These are phyloP conservation scores for Sminthurides aquaticus DNA, from an alignment of 2,888 invertebrate genomes.

Conservation along the genomic window DNA sequence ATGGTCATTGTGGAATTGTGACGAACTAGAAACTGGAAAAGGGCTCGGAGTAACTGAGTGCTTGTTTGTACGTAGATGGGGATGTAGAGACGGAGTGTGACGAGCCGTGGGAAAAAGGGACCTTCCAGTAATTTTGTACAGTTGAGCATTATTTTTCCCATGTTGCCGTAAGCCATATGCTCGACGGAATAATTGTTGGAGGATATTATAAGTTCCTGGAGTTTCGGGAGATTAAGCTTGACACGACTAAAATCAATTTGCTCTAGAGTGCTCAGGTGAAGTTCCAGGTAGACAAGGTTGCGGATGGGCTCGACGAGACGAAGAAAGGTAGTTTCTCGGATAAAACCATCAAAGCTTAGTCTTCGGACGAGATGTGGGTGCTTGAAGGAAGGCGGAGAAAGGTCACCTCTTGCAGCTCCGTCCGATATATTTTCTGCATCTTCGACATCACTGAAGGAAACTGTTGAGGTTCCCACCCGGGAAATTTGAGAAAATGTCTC, in stretches of 20 bases:
- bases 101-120: constrained; percentile 15
- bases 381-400: constrained; percentile 8
- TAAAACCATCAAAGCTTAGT: constrained; percentile 17
- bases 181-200: constrained; percentile 15
- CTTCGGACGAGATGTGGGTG: constrained; percentile 15
- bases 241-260: constrained; percentile 10
- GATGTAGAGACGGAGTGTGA: constrained; percentile 18
- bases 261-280: constrained; percentile 17
- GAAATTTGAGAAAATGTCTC: constrained; percentile 5
- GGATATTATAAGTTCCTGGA: constrained; percentile 20
- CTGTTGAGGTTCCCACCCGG: constrained; percentile 12
- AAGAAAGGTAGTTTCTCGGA: constrained; percentile 10
- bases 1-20: constrained; percentile 15
- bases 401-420: not conserved
- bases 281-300: constrained; percentile 17
- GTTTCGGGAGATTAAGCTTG: constrained; percentile 15
- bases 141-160: constrained; percentile 19
- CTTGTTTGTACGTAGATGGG: constrained; percentile 14
- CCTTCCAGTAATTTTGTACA: constrained; percentile 14
- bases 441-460: constrained; percentile 21
- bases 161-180: constrained; percentile 13
- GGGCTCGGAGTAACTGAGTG: constrained; percentile 12
- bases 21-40: constrained; percentile 12
- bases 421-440: not conserved
- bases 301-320: constrained; percentile 4